Evolutionary conservation across 2,888 invertebrate species (phyloP).

Genomic region (Latrodectus elegans): DNA sequence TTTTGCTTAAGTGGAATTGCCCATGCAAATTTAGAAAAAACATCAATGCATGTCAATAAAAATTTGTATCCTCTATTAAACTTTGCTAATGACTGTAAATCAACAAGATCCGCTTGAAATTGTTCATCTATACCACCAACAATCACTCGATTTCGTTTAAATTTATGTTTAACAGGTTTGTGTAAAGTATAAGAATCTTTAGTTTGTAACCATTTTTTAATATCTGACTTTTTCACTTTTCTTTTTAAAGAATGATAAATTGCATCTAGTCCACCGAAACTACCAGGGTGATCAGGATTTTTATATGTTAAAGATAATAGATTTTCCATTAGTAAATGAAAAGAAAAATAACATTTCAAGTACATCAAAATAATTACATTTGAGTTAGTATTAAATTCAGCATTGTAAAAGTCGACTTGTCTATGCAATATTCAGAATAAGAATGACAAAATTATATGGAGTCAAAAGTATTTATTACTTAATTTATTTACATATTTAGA

Average conservation of each 20-base stretch:
- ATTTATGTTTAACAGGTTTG: conserved; percentile 38
- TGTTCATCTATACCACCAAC: conserved; percentile 71
- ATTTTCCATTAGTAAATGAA: neutral
- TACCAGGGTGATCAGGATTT: conserved; percentile 18
- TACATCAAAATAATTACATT: too few relatives aligned
- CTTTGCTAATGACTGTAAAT: conserved; percentile 49
- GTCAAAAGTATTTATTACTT: too few relatives aligned
- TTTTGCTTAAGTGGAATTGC: neutral
- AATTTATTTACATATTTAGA: too few relatives aligned
- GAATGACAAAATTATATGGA: too few relatives aligned
- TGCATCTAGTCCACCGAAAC: conserved; percentile 31
- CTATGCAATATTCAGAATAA: too few relatives aligned
- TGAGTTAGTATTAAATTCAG: too few relatives aligned
- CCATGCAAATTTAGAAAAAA: neutral
- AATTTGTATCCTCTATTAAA: conserved; percentile 71
- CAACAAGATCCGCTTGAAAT: conserved; percentile 71
- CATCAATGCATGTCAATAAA: conserved; percentile 70
- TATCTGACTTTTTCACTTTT: conserved; percentile 11
- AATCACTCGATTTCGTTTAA: too few relatives aligned
- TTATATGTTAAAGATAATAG: conserved; percentile 17
- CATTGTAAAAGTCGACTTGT: too few relatives aligned
- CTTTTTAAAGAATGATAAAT: conserved; percentile 12
- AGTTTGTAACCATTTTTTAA: conserved; percentile 48
- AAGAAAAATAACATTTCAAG: too few relatives aligned
- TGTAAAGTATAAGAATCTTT: conserved; percentile 63